These are phyloP conservation scores for Crocidura indochinensis DNA, from an alignment of 2,797 vertebrate species.

Conservation along the genomic window DNA sequence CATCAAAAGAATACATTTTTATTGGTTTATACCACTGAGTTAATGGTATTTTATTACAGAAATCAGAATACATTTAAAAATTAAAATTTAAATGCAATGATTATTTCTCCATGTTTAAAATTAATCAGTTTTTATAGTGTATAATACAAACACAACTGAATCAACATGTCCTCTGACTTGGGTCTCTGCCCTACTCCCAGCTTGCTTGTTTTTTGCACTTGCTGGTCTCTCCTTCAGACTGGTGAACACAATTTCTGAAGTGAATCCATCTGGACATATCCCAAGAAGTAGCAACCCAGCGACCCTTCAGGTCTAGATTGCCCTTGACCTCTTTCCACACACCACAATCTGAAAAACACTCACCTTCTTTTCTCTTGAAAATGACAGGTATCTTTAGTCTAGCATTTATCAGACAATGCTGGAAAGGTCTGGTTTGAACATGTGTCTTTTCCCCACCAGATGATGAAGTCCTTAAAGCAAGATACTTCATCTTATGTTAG, in stretches of 20 bases:
- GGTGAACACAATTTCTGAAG: background rate
- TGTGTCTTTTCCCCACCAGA: background rate
- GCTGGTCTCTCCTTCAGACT: background rate
- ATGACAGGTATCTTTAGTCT: background rate
- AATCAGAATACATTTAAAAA: background rate
- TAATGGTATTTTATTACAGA: background rate
- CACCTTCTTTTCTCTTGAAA: background rate
- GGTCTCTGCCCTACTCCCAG: background rate
- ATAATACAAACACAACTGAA: background rate
- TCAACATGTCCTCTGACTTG: background rate
- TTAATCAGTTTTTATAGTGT: background rate
- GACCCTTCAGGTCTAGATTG: background rate
- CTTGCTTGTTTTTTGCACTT: background rate
- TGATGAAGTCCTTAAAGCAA: background rate
- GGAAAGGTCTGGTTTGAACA: background rate
- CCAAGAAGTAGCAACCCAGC: background rate
- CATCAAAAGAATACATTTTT: background rate
- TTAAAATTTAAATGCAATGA: constrained; percentile 24
- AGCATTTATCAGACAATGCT: background rate
- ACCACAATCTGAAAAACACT: too few species aligned
- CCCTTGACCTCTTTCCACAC: background rate
- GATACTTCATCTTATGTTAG: background rate
- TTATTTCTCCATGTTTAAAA: background rate
- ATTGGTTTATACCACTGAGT: background rate
- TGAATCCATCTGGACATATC: background rate